Evolutionary conservation across 2,113 vertebrate species (phyloP), one percentile per base, ranked within the genome.

Genomic region (Paraplagusia blochii): DNA sequence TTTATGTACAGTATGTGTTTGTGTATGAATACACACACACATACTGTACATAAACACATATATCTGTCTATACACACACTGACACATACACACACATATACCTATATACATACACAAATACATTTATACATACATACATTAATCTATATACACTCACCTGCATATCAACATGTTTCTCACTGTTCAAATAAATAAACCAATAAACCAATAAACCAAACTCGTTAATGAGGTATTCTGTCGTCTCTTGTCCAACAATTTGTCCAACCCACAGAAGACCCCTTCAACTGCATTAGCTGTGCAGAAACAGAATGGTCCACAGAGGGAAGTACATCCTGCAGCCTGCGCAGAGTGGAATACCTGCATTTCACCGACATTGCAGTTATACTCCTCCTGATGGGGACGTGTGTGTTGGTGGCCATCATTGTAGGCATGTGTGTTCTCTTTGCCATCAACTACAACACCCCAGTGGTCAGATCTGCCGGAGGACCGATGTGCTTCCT

Each of bases 401-500:
- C 70, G 0, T 44, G 29, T 0, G 44, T 76, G 9, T 40, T 94
- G 11, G 45, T 92, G 16, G 34, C 67, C 64, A 61, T 92, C 3
- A 57, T 80, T 19, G 15, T 65, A 0, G 86, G 69, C 2, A 72
- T 90, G 2, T 44, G 82, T 0, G 4, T 76, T 7, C 76, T 96
- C 72, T 96, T 96, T 1, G 72, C 78, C 18, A 8, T 77, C 16
- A 85, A 93, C 6, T 57, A 72, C 5, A 77, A 92, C 77, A 95
- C 90, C 0, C 94, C 93, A 0, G 91, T 96, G 5, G 94, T 94
- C 39, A 92, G 72, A 82, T 94, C 93, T 0, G 92, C 95, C 0
- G 95, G 94, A 0, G 93, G 92, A 12, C 85, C 73, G 39, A 88
- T 87, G 83, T 94, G 92, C 71, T 93, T 95, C 79, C 76, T 94